Evolutionary conservation across 2,113 vertebrate species (phyloP).

Genomic region (Vulpes lagopus): DNA sequence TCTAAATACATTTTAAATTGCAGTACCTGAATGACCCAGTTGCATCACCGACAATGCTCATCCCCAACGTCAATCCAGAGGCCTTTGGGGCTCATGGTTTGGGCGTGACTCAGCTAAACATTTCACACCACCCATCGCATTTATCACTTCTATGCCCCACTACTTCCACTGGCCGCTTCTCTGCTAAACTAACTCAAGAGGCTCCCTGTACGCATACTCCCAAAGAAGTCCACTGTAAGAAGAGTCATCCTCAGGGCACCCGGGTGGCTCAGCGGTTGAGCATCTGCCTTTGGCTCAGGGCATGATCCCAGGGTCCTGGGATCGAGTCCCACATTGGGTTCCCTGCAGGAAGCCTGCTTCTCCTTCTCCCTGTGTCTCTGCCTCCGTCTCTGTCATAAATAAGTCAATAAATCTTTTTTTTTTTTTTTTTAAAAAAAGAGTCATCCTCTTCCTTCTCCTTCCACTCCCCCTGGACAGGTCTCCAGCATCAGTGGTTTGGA

Average conservation of each 20-base stretch:
- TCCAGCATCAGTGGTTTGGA: background rate
- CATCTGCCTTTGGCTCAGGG: too few relatives aligned
- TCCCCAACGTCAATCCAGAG: background rate
- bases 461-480: background rate
- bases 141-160: background rate
- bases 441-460: background rate
- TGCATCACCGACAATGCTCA: background rate
- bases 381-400: too few relatives aligned
- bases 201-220: background rate
- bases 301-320: too few relatives aligned
- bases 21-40: background rate
- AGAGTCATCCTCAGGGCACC: background rate
- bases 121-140: background rate
- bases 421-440: too few relatives aligned
- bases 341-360: too few relatives aligned
- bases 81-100: background rate
- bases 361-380: too few relatives aligned
- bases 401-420: too few relatives aligned
- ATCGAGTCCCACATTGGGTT: too few relatives aligned
- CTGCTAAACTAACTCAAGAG: background rate
- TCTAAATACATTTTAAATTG: background rate
- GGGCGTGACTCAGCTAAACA: background rate
- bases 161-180: background rate
- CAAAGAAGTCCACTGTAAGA: background rate
- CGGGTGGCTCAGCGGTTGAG: too few relatives aligned